Percentiles rank a stretch among this genome's conserved stretches.
Evolutionary conservation across 1,140 invertebrate genomes (phyloP).

Genomic region (Mercenaria mercenaria): DNA sequence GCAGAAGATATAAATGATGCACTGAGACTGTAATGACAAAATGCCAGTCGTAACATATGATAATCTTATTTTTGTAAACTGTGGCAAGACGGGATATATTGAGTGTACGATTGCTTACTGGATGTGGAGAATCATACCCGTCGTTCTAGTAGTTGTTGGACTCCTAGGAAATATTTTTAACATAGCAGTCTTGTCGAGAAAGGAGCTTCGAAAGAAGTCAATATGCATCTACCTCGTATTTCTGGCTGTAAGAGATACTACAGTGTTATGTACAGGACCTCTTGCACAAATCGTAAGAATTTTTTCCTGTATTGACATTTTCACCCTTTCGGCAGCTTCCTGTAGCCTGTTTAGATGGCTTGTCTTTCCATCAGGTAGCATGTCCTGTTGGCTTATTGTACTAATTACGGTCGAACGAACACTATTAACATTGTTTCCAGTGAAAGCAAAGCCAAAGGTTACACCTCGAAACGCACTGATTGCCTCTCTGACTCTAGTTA

Average conservation of each 20-base stretch:
- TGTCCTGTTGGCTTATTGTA: background rate
- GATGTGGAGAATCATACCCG: too few relatives aligned
- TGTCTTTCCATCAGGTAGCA: background rate
- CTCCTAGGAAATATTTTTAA: background rate
- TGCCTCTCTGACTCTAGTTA: too few relatives aligned
- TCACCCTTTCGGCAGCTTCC: background rate
- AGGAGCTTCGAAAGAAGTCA: background rate
- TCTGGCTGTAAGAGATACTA: background rate
- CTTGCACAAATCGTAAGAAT: background rate
- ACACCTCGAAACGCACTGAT: too few relatives aligned
- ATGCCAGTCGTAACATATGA: too few relatives aligned
- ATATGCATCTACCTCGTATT: background rate
- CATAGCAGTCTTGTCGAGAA: background rate
- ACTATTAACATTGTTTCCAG: background rate
- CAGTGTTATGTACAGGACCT: background rate
- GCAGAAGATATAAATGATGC: too few relatives aligned
- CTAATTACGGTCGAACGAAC: background rate
- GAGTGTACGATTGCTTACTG: too few relatives aligned
- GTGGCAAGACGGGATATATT: too few relatives aligned
- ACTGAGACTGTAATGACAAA: too few relatives aligned
- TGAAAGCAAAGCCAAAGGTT: background rate
- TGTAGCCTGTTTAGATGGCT: background rate
- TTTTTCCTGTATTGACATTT: background rate
- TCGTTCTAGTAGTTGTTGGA: too few relatives aligned
- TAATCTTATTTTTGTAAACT: too few relatives aligned